Percentiles rank a stretch among this genome's conserved stretches.
Evolutionary conservation across 2,797 vertebrate genomes (phyloP).

Genomic region (Labeo calbasu): DNA sequence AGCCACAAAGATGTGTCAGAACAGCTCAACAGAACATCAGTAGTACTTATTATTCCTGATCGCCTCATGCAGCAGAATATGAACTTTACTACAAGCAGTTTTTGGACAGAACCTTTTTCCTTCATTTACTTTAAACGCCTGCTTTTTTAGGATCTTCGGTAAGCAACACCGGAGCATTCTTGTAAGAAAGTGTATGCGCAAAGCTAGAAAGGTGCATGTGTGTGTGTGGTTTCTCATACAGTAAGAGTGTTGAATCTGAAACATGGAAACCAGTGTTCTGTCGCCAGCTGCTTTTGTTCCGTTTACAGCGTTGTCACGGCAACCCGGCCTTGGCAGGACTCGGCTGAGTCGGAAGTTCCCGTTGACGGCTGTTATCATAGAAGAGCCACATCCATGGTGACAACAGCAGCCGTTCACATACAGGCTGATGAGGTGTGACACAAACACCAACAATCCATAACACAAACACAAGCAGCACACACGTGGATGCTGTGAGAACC

Average conservation of each 20-base stretch:
- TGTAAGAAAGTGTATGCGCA: background rate
- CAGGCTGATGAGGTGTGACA: conserved; percentile 38
- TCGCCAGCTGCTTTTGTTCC: conserved; percentile 33
- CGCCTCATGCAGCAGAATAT: background rate
- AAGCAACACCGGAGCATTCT: background rate
- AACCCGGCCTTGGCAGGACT: conserved; percentile 65
- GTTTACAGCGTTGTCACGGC: conserved; percentile 71
- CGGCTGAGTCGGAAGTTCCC: conserved; percentile 69
- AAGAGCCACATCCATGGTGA: conserved; percentile 73
- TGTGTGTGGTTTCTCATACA: background rate
- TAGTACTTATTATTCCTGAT: background rate
- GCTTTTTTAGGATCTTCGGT: background rate
- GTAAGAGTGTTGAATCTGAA: conserved; percentile 28
- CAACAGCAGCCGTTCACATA: conserved; percentile 71
- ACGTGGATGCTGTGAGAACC: conserved; percentile 7
- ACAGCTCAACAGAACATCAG: background rate
- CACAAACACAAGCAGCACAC: conserved; percentile 15
- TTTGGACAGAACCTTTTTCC: background rate
- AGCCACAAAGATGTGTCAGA: background rate
- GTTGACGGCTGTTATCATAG: conserved; percentile 63
- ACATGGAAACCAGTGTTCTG: background rate
- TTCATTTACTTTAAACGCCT: background rate
- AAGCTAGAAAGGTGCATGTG: background rate
- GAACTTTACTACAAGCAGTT: background rate
- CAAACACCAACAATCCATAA: background rate